Percentiles rank a stretch among this genome's conserved stretches.
Conservation (phyloP, 2,888 invertebrate genomes). For the Caenorhabditis becei region DNA sequence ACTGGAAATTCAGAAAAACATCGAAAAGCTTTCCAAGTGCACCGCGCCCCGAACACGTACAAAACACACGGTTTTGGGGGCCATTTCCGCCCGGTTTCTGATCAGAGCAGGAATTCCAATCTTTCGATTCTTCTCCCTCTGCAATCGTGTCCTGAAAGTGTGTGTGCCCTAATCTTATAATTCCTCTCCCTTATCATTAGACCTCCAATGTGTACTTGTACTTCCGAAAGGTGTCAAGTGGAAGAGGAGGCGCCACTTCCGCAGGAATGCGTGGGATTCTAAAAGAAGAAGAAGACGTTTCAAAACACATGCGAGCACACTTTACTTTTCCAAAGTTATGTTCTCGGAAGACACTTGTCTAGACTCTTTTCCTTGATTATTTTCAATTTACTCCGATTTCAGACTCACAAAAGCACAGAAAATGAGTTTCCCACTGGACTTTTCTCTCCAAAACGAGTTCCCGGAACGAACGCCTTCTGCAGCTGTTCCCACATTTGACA, state of each 20-base stretch:
- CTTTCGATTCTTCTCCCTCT: not conserved
- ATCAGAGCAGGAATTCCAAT: no score
- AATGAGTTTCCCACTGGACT: no score
- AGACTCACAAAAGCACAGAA: no score
- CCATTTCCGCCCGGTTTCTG: not conserved
- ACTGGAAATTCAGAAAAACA: conserved; percentile 6
- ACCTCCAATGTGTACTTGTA: conserved; percentile 8
- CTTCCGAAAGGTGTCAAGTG: conserved; percentile 13
- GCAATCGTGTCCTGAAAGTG: not conserved
- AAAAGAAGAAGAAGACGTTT: not conserved
- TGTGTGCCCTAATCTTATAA: not conserved
- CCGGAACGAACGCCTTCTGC: no score
- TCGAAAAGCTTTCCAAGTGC: not conserved
- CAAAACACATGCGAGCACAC: conserved; percentile 17
- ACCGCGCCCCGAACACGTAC: not conserved
- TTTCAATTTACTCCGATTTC: no score
- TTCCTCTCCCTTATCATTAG: not conserved
- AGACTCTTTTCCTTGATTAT: conserved; percentile 7
- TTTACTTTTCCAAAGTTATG: conserved; percentile 1
- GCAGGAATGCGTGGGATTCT: conserved; percentile 7
- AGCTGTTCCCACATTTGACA: no score
- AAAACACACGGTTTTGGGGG: not conserved
- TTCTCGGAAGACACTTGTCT: not conserved
- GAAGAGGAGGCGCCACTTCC: not conserved
- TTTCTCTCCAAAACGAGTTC: no score